Evolutionary conservation across 2,888 invertebrate genomes (phyloP).

Genomic region (Agrochola circellaris): DNA sequence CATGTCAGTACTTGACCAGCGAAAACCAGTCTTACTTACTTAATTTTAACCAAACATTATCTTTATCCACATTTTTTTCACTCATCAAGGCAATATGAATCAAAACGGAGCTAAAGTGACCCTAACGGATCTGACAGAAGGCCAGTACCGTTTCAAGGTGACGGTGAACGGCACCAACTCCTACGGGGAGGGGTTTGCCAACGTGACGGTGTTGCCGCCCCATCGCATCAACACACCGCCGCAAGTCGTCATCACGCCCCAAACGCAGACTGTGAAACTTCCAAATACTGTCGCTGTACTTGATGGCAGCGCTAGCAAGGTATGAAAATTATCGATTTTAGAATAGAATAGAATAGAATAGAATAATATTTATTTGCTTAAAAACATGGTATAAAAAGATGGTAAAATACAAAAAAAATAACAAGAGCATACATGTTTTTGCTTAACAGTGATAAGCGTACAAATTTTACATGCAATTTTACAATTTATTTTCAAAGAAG

Average conservation of each 20-base stretch:
- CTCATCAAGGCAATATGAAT: conserved; percentile 92
- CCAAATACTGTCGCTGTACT: conserved; percentile 97
- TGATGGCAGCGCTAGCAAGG: conserved; percentile 95
- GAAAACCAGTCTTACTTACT: not conserved
- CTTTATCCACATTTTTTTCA: too few relatives aligned
- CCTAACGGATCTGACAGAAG: conserved; percentile 95
- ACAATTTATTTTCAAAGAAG: too few relatives aligned
- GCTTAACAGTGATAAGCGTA: too few relatives aligned
- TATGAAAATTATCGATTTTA: conserved; percentile 57
- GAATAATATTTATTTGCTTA: too few relatives aligned
- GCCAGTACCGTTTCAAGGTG: conserved; percentile 96
- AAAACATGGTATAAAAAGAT: too few relatives aligned
- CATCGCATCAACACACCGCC: conserved; percentile 96
- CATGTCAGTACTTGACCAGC: not conserved
- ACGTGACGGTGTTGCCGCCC: conserved; percentile 97
- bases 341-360: too few relatives aligned
- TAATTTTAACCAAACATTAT: not conserved
- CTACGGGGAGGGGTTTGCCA: conserved; percentile 95
- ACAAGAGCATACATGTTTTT: too few relatives aligned
- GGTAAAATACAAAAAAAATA: too few relatives aligned
- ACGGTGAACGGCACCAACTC: conserved; percentile 95
- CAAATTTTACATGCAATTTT: too few relatives aligned
- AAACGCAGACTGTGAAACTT: conserved; percentile 95
- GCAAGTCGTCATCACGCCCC: conserved; percentile 96
- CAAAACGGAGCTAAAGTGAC: conserved; percentile 96